Evolutionary conservation across 1,140 invertebrate genomes (phyloP), one percentile per base, ranked within the genome.

Genomic region (Lethrus apterus): DNA sequence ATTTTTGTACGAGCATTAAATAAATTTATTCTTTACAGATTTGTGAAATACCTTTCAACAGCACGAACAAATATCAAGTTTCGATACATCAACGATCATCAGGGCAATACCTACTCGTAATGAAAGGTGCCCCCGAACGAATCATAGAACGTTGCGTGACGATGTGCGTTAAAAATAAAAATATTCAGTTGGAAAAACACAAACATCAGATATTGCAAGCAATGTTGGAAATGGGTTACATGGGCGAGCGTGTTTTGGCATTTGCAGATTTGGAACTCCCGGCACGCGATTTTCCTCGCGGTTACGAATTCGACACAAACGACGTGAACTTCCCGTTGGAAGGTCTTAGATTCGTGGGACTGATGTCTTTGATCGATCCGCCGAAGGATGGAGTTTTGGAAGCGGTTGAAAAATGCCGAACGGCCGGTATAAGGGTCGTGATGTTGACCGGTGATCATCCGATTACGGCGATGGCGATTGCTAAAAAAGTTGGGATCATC

Each of bases 121-220:
- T 93, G 79, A 94, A 95, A 68, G 92, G 92, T 5, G 92, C 92
- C 11, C 91, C 92, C 1, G 92, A 95, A 70, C 72, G 84, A 33
- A 83, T 95, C 54, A 62, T 93, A 4, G 81, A 88, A 21, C 73
- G 79, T 13, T 93, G 89, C 60, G 66, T 44, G 75, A 50, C 48
- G 14, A 29, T 36, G 8, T 5, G 29, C 9, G 5, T 14, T 9
- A 21, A 40, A 9, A 35, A 11, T 4, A 17, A 19, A n/a, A 24
- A 29, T 24, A 17, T 45, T 7, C 2, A 10, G 3, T 73, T 75
- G 46, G 61, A 73, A 2, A 62, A 68, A 26, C 73, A 79, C 62
- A 19, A 56, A 53, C 44, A 41, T 53, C 40, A 29, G 44, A 11
- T 62, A 55, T 30, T 59, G 8, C 62, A 63, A 42, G 84, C 84